Conservation (phyloP, 2,113 vertebrate genomes). For the Rhabdornis inornatus region DNA sequence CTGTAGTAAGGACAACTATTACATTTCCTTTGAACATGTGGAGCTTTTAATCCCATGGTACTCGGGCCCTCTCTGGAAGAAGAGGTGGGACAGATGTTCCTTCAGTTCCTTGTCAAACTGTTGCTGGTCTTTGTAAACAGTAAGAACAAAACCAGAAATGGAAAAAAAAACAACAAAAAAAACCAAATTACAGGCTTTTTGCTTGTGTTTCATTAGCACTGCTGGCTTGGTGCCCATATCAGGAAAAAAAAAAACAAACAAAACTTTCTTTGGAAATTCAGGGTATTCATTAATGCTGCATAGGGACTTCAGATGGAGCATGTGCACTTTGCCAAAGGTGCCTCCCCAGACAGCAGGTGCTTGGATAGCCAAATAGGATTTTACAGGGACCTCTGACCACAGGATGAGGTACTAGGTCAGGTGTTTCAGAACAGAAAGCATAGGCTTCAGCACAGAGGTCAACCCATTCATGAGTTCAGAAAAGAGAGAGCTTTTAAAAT, state of each 20-base stretch:
- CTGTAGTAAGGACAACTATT: constrained; percentile 45
- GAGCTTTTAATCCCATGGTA: constrained; percentile 20
- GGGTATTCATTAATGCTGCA: constrained; percentile 28
- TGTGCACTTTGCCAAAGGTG: neutral
- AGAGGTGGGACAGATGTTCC: constrained; percentile 22
- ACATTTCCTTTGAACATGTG: constrained; percentile 16
- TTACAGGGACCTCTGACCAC: neutral
- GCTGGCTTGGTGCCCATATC: constrained; percentile 27
- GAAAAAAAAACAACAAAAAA: neutral
- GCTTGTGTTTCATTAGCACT: constrained; percentile 26
- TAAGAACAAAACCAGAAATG: constrained; percentile 39
- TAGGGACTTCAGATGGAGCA: constrained; percentile 21
- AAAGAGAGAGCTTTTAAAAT: neutral
- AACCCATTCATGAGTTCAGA: neutral
- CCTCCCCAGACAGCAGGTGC: neutral
- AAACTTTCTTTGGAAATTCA: neutral
- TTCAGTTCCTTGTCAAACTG: constrained; percentile 33
- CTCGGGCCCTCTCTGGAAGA: constrained; percentile 37
- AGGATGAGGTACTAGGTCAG: neutral
- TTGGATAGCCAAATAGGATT: neutral
- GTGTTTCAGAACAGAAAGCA: neutral
- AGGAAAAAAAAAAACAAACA: neutral
- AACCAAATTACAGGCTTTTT: neutral
- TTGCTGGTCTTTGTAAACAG: constrained; percentile 13
- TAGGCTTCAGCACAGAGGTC: neutral